A percentile compares a stretch with the other conserved stretches of the same genome.
Conservation (phyloP, 2,113 vertebrate species). For the Plecotus auritus region DNA sequence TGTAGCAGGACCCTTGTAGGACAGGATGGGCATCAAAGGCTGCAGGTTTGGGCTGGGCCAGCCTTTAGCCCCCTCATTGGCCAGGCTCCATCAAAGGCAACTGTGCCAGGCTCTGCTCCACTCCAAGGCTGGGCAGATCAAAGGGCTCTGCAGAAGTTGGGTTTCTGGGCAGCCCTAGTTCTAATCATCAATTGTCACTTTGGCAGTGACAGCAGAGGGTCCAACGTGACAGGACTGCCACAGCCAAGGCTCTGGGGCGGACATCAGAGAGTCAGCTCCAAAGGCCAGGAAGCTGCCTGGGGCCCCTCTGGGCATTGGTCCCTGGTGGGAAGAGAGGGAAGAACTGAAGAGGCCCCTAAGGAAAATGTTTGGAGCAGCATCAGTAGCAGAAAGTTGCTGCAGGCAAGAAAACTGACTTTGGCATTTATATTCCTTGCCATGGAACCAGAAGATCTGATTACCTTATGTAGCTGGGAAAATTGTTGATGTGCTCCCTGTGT, state of each 20-base stretch:
- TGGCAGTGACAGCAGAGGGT: conserved; percentile 60
- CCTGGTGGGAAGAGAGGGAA: conserved; percentile 53
- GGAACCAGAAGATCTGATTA: neutral
- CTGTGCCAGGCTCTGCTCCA: conserved; percentile 24
- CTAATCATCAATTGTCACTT: conserved; percentile 66
- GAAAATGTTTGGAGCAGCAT: conserved; percentile 43
- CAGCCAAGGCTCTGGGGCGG: conserved; percentile 28
- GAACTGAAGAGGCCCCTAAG: neutral
- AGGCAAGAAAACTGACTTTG: conserved; percentile 7
- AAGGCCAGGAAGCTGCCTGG: conserved; percentile 38
- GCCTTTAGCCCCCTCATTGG: neutral
- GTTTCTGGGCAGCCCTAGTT: conserved; percentile 51
- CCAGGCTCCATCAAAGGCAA: conserved; percentile 39
- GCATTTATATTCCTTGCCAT: conserved; percentile 40
- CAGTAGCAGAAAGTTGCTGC: conserved; percentile 40
- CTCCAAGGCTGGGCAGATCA: conserved; percentile 52
- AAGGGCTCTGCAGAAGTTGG: conserved; percentile 48
- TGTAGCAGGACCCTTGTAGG: neutral
- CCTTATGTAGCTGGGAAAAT: neutral
- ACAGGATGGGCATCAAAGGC: neutral
- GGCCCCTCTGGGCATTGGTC: conserved; percentile 33
- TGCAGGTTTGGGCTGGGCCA: neutral
- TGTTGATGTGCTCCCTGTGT: neutral
- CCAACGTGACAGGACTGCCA: conserved; percentile 53
- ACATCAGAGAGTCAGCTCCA: conserved; percentile 65